Base-by-base conservation (phyloP, 2,113 vertebrate species). In the Collichthys lucidus region DNA sequence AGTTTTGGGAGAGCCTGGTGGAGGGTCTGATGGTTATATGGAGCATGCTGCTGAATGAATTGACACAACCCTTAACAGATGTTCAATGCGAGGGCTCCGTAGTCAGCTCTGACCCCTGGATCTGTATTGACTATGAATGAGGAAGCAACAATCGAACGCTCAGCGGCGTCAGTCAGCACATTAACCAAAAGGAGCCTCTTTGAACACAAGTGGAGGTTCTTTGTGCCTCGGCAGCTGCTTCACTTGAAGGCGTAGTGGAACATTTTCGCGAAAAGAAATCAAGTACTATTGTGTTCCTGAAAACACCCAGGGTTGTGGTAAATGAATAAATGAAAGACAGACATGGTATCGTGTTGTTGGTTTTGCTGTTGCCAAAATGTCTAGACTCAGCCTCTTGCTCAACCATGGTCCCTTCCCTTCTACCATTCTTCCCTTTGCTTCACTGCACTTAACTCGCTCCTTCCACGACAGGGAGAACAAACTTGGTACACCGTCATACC, bases 21-120 rank as follows among this genome's bases (percentile, higher is more conserved):
- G 63, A 84, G 86, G 86, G 79, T 81, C 80, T 24, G 78, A 79
- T 70, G 79, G 73, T 79, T 90, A 79, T 42, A 82, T 73, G 82
- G 72, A 80, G 84, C 79, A 22, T 0, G 59, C 53, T 5, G 67
- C 76, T 86, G 84, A 88, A 90, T 91, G 61, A 65, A 60, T 56
- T 63, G 84, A 90, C 76, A 60, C 77, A 88, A 35, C 68, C 84
- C 53, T 53, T 61, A 83, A 71, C 92, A 93, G 91, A 91, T 93
- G 91, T 86, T 83, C 61, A 20, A 74, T 52, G 44, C 59, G 61
- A 49, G 44, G 57, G 40, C 31, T 49, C 31, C 0, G 53, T 4
- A 70, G 20, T 78, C 63, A 4, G 60, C 56, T 64, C 59, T 71
- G 83, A 88, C 85, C 88, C 68, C 71, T 2, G 70, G 31, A 31